Base-by-base conservation (phyloP, 2,113 vertebrate genomes). In the Otocyon megalotis region DNA sequence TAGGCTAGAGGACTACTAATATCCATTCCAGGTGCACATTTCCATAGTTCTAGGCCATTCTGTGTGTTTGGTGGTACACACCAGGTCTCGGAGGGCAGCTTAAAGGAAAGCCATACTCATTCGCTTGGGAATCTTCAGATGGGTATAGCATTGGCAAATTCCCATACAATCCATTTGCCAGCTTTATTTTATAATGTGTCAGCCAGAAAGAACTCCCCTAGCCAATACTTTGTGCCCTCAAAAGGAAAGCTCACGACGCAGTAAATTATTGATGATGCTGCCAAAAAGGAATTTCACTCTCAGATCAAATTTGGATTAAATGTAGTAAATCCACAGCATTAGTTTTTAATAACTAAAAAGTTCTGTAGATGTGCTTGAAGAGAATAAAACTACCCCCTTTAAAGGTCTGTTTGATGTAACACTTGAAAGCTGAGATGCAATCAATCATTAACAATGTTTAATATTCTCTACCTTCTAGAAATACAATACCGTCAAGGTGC, bases 391-490 rank as follows among this genome's bases (percentile, higher is more conserved):
- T 54, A 17, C 22, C 56, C 28, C 50, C 65, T 94, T 94, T 94
- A 97, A 96, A 95, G 32, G 7, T 96, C 90, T 93, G 72, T 96
- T 97, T 97, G 93, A 97, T 97, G 96, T 97, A 97, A 91, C 72
- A 95, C 95, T 96, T 96, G 97, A 97, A 98, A 98, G 97, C 24
- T 97, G 97, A 97, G 97, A 96, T 91, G 96, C 90, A 97, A 97
- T 98, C 97, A 97, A 97, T 98, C 98, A 97, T 94, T 96, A 97
- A 93, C 35, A 95, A 96, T 94, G 86, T 96, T 97, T 97, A 97
- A 98, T 98, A 97, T 89, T 96, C 62, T 94, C 96, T 96, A 83
- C 94, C 67, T 97, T 97, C 82, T 80, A 96, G 97, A 97, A 98
- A 97, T 95, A 96, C 88, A 98, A 97, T 98, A 92, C 67, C 48